phyloP scores from a whole-genome alignment of 2,113 vertebrate species.

The Toxostoma redivivum region DNA sequence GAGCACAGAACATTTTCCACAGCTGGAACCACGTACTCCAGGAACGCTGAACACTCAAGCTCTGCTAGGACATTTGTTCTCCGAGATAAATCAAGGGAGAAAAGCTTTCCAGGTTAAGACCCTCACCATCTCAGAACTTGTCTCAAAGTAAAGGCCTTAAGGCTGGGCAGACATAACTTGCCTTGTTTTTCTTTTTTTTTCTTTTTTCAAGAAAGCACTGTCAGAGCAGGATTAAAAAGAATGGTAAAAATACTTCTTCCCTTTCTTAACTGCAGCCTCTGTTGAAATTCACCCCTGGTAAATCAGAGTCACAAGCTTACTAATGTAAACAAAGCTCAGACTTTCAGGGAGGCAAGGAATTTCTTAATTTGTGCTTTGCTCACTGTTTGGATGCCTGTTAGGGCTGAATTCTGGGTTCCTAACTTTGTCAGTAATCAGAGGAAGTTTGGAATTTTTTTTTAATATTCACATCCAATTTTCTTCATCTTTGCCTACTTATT shows the following conservation, averaged over 20 bases:
- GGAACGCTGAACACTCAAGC: not conserved
- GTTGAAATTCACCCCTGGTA: slow-evolving; percentile 23
- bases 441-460: not conserved
- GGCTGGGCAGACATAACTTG: not conserved
- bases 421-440: not conserved
- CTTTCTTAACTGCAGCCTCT: not conserved
- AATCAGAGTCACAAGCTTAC: not conserved
- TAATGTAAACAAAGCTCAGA: slow-evolving; percentile 38
- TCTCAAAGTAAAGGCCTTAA: not conserved
- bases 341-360: slow-evolving; percentile 33
- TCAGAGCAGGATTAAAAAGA: not conserved
- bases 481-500: not conserved
- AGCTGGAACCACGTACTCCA: not conserved
- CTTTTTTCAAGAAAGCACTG: not conserved
- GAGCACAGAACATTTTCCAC: not conserved
- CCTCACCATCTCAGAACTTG: not conserved
- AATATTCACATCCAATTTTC: not conserved
- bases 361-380: slow-evolving; percentile 13
- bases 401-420: not conserved
- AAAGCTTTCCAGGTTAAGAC: not conserved
- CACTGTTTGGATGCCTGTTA: not conserved
- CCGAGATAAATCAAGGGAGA: not conserved
- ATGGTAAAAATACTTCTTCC: not conserved
- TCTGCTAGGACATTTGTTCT: not conserved
- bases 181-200: not conserved